phyloP scores from a whole-genome alignment of 1,140 invertebrate species.

The Orchestia grillus region DNA sequence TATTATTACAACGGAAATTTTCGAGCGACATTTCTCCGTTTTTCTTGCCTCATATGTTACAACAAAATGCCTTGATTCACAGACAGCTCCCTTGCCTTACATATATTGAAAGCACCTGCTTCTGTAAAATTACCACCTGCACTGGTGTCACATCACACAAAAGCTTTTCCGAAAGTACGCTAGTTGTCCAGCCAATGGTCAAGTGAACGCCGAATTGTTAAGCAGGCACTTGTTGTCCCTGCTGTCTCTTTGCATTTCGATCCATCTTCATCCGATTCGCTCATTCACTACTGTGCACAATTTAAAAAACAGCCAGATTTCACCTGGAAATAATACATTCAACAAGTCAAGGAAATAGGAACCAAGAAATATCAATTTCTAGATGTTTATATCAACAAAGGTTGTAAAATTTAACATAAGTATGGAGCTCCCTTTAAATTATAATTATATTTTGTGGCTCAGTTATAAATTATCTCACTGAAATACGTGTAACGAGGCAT shows the following conservation, averaged over 20 bases:
- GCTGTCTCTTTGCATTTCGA: not conserved
- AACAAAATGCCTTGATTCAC: no score
- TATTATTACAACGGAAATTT: no score
- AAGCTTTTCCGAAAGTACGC: no score
- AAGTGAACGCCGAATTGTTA: no score
- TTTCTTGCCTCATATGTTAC: no score
- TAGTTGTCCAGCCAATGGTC: no score
- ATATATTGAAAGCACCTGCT: no score
- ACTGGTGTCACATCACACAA: no score
- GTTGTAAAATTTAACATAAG: not conserved
- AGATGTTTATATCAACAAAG: not conserved
- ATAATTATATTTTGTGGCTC: not conserved
- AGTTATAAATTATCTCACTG: not conserved
- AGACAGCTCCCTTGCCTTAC: no score
- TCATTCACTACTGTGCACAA: not conserved
- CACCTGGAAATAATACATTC: not conserved
- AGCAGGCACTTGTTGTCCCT: not conserved
- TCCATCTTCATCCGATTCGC: not conserved
- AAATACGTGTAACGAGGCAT: not conserved
- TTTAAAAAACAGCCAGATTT: not conserved
- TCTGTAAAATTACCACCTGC: no score
- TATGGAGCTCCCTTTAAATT: not conserved
- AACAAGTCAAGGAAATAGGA: not conserved
- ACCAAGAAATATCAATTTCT: not conserved
- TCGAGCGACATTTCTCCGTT: no score